These are phyloP conservation scores for honey bee (Apis mellifera) DNA, from an alignment of 1,140 invertebrate species.

Conservation along the genomic window DNA sequence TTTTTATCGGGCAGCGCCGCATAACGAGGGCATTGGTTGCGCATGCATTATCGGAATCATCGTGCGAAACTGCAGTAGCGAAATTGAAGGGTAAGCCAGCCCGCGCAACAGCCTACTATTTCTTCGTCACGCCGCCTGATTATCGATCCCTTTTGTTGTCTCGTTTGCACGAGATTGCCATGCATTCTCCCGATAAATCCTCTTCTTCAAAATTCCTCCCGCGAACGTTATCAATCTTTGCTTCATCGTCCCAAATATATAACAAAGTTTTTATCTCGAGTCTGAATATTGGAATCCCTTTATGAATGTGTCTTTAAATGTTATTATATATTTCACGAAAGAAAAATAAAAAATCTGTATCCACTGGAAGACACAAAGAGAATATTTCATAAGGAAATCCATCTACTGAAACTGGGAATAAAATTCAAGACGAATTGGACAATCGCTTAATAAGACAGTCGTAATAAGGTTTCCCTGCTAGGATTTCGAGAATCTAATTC, in stretches of 20 bases:
- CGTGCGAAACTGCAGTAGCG: constrained; percentile 26
- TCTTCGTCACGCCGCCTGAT: constrained; percentile 35
- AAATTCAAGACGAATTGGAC: not conserved
- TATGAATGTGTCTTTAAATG: no score
- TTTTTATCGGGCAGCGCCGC: not conserved
- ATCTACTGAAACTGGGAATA: not conserved
- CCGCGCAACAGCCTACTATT: constrained; percentile 23
- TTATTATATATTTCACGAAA: no score
- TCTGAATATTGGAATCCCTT: no score
- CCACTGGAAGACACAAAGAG: no score
- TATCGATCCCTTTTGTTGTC: constrained; percentile 44
- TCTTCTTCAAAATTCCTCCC: no score
- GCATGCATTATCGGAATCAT: constrained; percentile 23
- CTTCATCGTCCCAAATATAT: no score
- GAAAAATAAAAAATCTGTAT: no score
- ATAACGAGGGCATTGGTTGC: not conserved
- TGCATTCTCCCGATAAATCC: not conserved
- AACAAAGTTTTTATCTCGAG: no score
- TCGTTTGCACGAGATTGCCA: not conserved
- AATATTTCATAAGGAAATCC: not conserved
- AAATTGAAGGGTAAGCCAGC: constrained; percentile 22
- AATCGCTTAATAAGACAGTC: constrained; percentile 27
- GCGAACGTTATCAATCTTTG: no score
- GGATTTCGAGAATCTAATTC: constrained; percentile 43
- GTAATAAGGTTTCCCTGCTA: constrained; percentile 32